phyloP scores from a whole-genome alignment of 2,113 vertebrate species.

The Perccottus glenii region DNA sequence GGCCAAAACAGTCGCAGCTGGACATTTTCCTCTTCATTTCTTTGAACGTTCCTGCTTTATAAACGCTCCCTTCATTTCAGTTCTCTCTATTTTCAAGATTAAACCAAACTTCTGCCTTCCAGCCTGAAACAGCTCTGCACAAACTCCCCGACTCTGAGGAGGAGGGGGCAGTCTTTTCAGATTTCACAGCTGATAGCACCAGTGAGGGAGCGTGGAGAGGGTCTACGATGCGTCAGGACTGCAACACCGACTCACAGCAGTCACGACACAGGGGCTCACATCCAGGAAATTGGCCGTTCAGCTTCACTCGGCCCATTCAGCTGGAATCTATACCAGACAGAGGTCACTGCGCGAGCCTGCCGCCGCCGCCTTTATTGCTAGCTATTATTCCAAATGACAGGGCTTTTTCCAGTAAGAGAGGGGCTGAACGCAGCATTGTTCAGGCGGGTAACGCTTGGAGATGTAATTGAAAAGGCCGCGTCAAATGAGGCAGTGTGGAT shows the following conservation, averaged over 20 bases:
- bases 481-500: slow-evolving; percentile 71
- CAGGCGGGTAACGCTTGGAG: slow-evolving; percentile 55
- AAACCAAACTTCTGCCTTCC: slow-evolving; percentile 28
- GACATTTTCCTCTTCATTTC: not conserved
- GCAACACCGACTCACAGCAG: slow-evolving; percentile 53
- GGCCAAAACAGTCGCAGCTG: not conserved
- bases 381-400: slow-evolving; percentile 59
- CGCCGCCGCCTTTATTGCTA: slow-evolving; percentile 43
- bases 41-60: not conserved
- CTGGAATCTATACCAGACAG: slow-evolving; percentile 31
- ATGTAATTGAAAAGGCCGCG: slow-evolving; percentile 67
- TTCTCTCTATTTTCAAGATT: slow-evolving; percentile 35
- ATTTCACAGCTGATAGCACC: slow-evolving; percentile 60
- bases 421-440: slow-evolving; percentile 18
- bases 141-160: slow-evolving; percentile 3
- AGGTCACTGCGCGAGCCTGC: slow-evolving; percentile 15
- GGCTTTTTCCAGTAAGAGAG: slow-evolving; percentile 34
- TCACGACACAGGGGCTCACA: slow-evolving; percentile 46
- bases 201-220: slow-evolving; percentile 42
- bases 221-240: slow-evolving; percentile 51
- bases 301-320: slow-evolving; percentile 20
- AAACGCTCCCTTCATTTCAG: slow-evolving; percentile 20
- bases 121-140: slow-evolving; percentile 22
- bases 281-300: slow-evolving; percentile 63
- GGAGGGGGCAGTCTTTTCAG: slow-evolving; percentile 41